Base-by-base conservation (phyloP, 1,140 invertebrate species). In the Aphaenogaster ashmeadi region DNA sequence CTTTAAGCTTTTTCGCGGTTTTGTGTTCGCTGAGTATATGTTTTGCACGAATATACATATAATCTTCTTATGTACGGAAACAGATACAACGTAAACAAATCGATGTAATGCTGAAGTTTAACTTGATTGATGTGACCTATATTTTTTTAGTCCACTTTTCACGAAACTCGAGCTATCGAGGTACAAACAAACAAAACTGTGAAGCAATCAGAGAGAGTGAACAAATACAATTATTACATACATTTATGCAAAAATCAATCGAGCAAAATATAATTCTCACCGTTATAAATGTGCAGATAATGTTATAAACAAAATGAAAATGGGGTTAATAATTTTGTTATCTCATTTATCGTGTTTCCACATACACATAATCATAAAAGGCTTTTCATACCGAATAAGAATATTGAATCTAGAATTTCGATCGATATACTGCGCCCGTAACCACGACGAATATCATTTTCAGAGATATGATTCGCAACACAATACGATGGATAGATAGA, bases 381-480 rank as follows among this genome's bases (percentile, higher is more conserved):
- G 69, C 58, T 60, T 66, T 84, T 21, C 44, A 52, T 60, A 33
- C 50, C 50, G 11, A 78, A 77, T 33, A 66, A 62, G 71, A 88
- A 87, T 47, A 71, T 87, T 88, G 88, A 90, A 92, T 87, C 78
- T 86, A 88, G 89, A 91, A 92, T 91, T 87, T 71, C 90, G 92
- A 93, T 93, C 93, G 92, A 93, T 93, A 93, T 87, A 89, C 88
- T 88, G 67, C 27, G 27, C 27, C 88, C 79, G 71, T 87, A 85
- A 92, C 84, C 71, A 78, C 78, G 85, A 92, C 90, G 84, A 83
- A 88, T 92, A 91, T 92, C 87, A 79, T 88, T 69, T 27, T 36
- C 83, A 87, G 47, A 71, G 47, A 84, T 27, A 81, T 41, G 44
- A 36, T 41, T 47, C 11, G 52, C 18, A 52, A 54, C 41, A 21